Evolutionary conservation across 2,113 vertebrate genomes (phyloP), one percentile per base, ranked within the genome.

Genomic region (Oryzias curvinotus): DNA sequence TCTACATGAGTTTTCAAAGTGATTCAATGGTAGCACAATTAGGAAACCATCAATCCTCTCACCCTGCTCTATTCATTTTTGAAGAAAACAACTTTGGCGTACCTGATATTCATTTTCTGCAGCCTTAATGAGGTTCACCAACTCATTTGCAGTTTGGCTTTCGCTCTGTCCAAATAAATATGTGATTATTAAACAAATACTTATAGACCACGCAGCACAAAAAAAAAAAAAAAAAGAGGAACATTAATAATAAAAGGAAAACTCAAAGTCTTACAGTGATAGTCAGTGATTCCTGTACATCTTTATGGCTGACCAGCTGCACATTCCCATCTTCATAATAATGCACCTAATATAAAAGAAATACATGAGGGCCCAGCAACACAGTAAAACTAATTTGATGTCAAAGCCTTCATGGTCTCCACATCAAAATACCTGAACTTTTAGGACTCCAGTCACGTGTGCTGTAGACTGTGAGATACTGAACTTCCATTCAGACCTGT

Each of bases 271-370:
- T 96, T 88, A 98, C 96, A 67, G 93, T 92, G 74, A 98, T 87
- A 12, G 88, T 90, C 71, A 98, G 64, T 52, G 94, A 87, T 69
- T 96, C 93, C 87, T 96, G 92, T 57, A 98, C 82, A 51, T 98
- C 96, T 90, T 98, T 98, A 80, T 98, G 96, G 89, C 96, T 98
- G 78, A 98, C 95, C 79, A 98, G 85, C 26, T 98, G 96, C 57
- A 98, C 96, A 1, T 98, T 98, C 61, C 96, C 96, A 78, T 98
- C 96, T 88, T 98, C 96, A 56, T 97, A 98, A 86, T 98, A 98
- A 91, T 98, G 96, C 52, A 98, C 96, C 95, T 97, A 80, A 7
- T 26, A 62, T 23, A 30, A 80, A 52, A 5, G 73, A 4, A 70
- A 1, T 5, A 30, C 21, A 57, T 1, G 42, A 41, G 7, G 0